Base-by-base conservation (phyloP, 2,797 vertebrate species). In the Ceyx erithaca region DNA sequence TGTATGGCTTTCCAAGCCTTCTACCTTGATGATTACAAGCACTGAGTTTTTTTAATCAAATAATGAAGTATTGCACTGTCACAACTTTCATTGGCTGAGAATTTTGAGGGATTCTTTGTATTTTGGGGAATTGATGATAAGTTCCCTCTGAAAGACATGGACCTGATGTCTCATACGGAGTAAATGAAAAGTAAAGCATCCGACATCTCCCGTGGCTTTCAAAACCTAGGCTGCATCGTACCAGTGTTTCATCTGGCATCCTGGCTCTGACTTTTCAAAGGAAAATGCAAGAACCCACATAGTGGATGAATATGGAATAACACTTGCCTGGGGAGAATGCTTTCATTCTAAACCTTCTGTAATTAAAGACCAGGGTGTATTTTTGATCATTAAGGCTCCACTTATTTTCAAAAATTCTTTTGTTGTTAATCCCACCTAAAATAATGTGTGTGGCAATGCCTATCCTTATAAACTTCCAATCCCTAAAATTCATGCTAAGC, bases 221-320 rank as follows among this genome's bases (percentile, higher is more conserved):
- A 80, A 61, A 85, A 63, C 49, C n/a, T 59, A 33, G 68, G 57
- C 68, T 91, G 25, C 15, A 23, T 73, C 35, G 75, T 66, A 55
- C 11, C 15, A 28, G 31, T 15, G n/a, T 54, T 85, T 91, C 59
- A 21, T 58, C 22, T 58, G 48, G 40, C 30, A 37, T 63, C 54
- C 68, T 49, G 51, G 54, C 54, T 92, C 71, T 62, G 66, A 41
- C 49, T 87, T 76, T 48, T 75, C 79, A 69, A 89, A 90, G 84
- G 54, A 87, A 96, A 90, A 93, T 94, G 91, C 90, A 93, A 95
- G 93, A 94, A 95, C 76, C 95, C 95, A 1, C 93, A 90, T 93
- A 94, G 93, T 95, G 96, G 96, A 66, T 80, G 63, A 80, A 51
- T 78, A 69, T 28, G 81, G 90, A 90, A 96, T 90, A 85, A 85